These are phyloP conservation scores for Patella pellucida DNA, from an alignment of 2,888 invertebrate species.

Conservation along the genomic window DNA sequence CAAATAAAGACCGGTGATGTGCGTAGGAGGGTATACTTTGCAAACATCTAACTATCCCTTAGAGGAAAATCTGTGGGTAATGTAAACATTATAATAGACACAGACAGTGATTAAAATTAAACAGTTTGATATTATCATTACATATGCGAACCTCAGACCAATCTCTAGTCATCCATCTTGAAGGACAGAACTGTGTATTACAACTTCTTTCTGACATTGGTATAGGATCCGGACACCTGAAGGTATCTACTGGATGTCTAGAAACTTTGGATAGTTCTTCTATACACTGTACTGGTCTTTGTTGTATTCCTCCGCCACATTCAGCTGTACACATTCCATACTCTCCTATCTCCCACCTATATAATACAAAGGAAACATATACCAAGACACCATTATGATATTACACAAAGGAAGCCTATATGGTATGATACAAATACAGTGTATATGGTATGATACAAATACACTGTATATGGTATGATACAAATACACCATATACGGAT, in stretches of 20 bases:
- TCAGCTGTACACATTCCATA: constrained; percentile 88
- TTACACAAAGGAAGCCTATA: too few species aligned
- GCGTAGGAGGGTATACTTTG: too few species aligned
- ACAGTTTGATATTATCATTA: too few species aligned
- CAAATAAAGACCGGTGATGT: too few species aligned
- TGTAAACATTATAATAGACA: too few species aligned
- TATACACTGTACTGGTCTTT: constrained; percentile 86
- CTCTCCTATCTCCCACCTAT: constrained; percentile 88
- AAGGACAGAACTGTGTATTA: constrained; percentile 89
- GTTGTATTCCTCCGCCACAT: constrained; percentile 88
- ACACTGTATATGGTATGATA: background rate
- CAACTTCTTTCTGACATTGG: constrained; percentile 90
- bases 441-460: background rate
- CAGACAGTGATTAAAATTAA: too few species aligned
- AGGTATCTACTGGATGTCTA: constrained; percentile 72
- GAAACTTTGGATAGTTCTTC: constrained; percentile 74
- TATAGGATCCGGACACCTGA: constrained; percentile 91
- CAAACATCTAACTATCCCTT: too few species aligned
- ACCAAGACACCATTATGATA: too few species aligned
- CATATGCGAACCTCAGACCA: constrained; percentile 84
- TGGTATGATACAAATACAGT: too few species aligned
- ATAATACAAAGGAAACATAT: constrained; percentile 7
- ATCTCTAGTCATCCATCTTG: constrained; percentile 87
- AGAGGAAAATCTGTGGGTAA: too few species aligned
- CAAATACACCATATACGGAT: too few species aligned